phyloP scores from a whole-genome alignment of 2,113 vertebrate species.

The Halichoerus grypus region DNA sequence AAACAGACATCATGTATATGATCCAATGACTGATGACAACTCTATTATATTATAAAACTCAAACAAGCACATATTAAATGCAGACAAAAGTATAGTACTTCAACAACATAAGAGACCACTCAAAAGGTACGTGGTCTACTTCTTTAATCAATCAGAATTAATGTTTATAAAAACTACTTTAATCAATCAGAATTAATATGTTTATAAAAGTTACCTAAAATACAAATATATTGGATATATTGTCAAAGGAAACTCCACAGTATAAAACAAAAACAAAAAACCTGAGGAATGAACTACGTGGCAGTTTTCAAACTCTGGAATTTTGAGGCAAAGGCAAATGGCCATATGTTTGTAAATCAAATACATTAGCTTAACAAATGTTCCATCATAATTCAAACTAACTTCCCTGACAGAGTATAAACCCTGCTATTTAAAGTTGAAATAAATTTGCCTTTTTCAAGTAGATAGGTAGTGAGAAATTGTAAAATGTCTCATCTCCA shows the following conservation, averaged over 20 bases:
- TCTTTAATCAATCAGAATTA: conserved; percentile 43
- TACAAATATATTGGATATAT: background rate
- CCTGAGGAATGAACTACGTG: background rate
- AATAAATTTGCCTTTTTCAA: conserved; percentile 40
- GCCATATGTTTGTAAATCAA: conserved; percentile 18
- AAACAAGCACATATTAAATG: background rate
- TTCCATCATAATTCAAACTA: conserved; percentile 18
- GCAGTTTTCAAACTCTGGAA: conserved; percentile 8
- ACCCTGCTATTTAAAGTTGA: background rate
- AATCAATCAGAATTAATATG: conserved; percentile 1
- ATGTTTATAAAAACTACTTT: conserved; percentile 5
- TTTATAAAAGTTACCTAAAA: conserved; percentile 37
- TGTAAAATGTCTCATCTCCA: background rate
- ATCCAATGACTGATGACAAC: background rate
- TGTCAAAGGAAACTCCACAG: background rate
- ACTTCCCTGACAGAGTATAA: conserved; percentile 22
- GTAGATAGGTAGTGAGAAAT: background rate
- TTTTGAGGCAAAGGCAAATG: conserved; percentile 18
- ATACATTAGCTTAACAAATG: conserved; percentile 21
- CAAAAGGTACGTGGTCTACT: background rate
- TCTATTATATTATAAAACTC: conserved; percentile 14
- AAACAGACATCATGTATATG: background rate
- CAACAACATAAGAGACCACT: background rate
- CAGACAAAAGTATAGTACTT: conserved; percentile 21
- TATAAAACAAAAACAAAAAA: conserved; percentile 28